These are phyloP conservation scores for Ypsolopha scabrella DNA, from an alignment of 2,888 invertebrate genomes.

Conservation along the genomic window DNA sequence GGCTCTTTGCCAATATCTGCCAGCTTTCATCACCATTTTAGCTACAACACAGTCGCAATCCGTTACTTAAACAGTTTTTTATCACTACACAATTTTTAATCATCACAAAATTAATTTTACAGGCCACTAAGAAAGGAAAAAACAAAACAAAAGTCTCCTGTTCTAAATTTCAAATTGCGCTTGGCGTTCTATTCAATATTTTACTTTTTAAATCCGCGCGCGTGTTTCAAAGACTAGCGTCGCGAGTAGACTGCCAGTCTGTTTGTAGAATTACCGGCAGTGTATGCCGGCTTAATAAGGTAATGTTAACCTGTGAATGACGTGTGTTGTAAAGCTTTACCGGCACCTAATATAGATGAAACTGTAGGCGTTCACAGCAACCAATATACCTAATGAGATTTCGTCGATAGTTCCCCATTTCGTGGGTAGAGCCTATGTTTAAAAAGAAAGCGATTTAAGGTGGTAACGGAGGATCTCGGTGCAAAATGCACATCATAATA, in stretches of 20 bases:
- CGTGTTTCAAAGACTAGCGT: constrained; percentile 29
- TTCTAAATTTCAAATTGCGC: not conserved
- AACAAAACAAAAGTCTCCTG: not conserved
- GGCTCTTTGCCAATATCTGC: not conserved
- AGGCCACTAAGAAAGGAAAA: not conserved
- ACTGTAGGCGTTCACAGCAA: not conserved
- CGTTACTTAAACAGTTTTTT: not conserved
- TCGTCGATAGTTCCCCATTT: no score
- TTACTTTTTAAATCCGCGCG: constrained; percentile 12
- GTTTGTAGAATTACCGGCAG: not conserved
- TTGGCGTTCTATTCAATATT: constrained; percentile 11
- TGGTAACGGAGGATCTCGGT: no score
- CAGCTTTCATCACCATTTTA: not conserved
- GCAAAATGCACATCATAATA: no score
- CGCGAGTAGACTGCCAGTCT: constrained; percentile 39
- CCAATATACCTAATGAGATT: no score
- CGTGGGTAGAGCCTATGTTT: no score
- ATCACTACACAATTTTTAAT: not conserved
- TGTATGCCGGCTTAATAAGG: not conserved
- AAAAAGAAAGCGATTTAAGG: no score
- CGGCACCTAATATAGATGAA: not conserved
- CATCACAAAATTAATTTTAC: not conserved
- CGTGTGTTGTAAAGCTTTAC: not conserved
- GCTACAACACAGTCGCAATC: not conserved
- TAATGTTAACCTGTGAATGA: not conserved